Base-by-base conservation (phyloP, 2,888 invertebrate species). In the Trichacis sp. region DNA sequence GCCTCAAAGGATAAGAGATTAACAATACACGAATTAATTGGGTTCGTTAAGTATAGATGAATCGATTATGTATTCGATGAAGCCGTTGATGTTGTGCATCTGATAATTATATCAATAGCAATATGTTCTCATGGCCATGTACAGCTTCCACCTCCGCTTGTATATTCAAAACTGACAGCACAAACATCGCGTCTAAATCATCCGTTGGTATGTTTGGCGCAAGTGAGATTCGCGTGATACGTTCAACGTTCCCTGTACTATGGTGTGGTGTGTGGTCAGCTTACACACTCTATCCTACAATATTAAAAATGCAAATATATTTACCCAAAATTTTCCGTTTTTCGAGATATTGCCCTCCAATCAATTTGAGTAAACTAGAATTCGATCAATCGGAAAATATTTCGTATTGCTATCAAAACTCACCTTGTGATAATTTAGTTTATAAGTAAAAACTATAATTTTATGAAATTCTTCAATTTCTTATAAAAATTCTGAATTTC, bases 151-250 rank as follows among this genome's bases (percentile, higher is more conserved):
- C 62, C 46, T 56, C 50, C 60, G 59, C 63, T 62, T 68, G 62
- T 62, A 64, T 48, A 65, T 63, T 65, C 51, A 15, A 40, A 62
- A 56, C 60, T 63, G 65, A 65, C 65, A 68, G 65, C 49, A 49
- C 47, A 49, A 61, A 47, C 58, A 56, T 47, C 48, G 49, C 52
- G 57, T 51, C 50, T 59, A 59, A 62, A 59, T 62, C 55, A 62
- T 17, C 33, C 51, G 15, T 30, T 24, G 49, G 19, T 42, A 33
- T 33, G 24, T 24, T 11, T 49, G 36, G 20, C 19, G 33, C n/a
- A 19, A 36, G 20, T n/a, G 51, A 29, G 43, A 52, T 43, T 45
- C 43, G 38, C 51, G 17, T 51, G 38, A 51, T 51, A 24, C 40
- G 15, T 20, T 8, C 12, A 20, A 9, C 12, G 11, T n/a, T 24